These are phyloP conservation scores for Sebastes matsubarae DNA, from an alignment of 2,797 vertebrate species.

Conservation along the genomic window DNA sequence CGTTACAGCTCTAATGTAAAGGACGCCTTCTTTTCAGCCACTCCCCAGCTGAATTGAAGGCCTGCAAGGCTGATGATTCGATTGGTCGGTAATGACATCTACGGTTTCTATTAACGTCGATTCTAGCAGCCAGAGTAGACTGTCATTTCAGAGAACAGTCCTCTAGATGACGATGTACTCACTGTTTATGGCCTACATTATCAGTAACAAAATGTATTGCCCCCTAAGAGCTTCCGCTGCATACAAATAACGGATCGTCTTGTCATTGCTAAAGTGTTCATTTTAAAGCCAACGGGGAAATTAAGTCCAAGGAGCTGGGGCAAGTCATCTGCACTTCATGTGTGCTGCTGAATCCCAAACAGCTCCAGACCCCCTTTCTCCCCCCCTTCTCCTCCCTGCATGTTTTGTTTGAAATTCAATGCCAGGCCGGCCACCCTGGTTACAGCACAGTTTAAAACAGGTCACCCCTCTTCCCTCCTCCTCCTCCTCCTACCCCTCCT, in stretches of 20 bases:
- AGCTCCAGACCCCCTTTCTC: constrained; percentile 31
- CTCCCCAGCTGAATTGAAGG: background rate
- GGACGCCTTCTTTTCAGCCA: background rate
- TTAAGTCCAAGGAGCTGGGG: constrained; percentile 39
- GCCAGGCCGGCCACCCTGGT: constrained; percentile 59
- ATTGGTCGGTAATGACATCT: constrained; percentile 25
- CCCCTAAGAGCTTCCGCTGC: constrained; percentile 16
- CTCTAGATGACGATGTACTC: constrained; percentile 39
- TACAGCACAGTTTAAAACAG: constrained; percentile 69
- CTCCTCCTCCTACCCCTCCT: constrained; percentile 13
- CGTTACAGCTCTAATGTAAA: background rate
- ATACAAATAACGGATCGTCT: constrained; percentile 33
- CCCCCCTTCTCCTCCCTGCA: background rate
- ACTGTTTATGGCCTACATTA: constrained; percentile 47
- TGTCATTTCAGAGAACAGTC: constrained; percentile 22
- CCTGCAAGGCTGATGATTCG: background rate
- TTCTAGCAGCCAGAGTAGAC: constrained; percentile 1
- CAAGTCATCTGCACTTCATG: constrained; percentile 40
- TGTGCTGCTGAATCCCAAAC: constrained; percentile 68
- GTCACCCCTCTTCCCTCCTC: constrained; percentile 34
- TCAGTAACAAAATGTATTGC: constrained; percentile 33
- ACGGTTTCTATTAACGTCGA: constrained; percentile 27
- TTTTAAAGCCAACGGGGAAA: constrained; percentile 55
- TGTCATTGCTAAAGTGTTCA: constrained; percentile 42
- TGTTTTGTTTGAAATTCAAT: constrained; percentile 76